Percentiles rank a stretch among this genome's conserved stretches.
These are phyloP conservation scores for Pseudochromis fuscus DNA, from an alignment of 2,797 vertebrate species.

Conservation along the genomic window DNA sequence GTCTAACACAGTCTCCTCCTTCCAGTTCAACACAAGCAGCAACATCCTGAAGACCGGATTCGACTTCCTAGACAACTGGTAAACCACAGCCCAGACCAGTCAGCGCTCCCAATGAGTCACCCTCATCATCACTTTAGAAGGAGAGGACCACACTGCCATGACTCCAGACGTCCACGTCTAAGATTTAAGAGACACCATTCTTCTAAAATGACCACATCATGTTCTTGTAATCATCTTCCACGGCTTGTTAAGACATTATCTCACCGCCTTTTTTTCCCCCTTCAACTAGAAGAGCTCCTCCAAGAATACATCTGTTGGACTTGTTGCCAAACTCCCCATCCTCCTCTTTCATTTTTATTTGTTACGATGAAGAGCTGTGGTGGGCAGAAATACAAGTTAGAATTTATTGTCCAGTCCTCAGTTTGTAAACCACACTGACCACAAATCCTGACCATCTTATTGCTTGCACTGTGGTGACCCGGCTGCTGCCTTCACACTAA, in stretches of 20 bases:
- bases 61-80: slow-evolving; percentile 99
- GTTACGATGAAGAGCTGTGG: background rate
- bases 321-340: slow-evolving; percentile 6
- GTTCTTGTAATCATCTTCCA: slow-evolving; percentile 54
- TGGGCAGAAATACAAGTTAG: background rate
- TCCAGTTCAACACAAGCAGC: slow-evolving; percentile 91
- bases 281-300: background rate
- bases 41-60: slow-evolving; percentile 97
- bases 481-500: background rate
- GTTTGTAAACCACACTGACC: background rate
- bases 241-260: slow-evolving; percentile 67
- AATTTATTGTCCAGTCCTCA: background rate
- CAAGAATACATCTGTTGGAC: background rate
- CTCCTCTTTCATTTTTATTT: background rate
- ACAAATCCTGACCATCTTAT: background rate
- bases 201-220: slow-evolving; percentile 30
- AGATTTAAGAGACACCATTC: slow-evolving; percentile 43
- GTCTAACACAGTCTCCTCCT: background rate
- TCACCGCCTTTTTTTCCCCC: slow-evolving; percentile 27
- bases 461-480: slow-evolving; percentile 8
- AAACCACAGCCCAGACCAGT: slow-evolving; percentile 68
- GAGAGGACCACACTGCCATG: slow-evolving; percentile 70
- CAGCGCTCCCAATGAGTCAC: slow-evolving; percentile 39
- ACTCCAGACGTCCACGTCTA: slow-evolving; percentile 59
- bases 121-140: slow-evolving; percentile 39